Percentiles rank a stretch among this genome's conserved stretches.
Conservation (phyloP, 2,797 vertebrate genomes). For the Poeciliopsis infans region DNA sequence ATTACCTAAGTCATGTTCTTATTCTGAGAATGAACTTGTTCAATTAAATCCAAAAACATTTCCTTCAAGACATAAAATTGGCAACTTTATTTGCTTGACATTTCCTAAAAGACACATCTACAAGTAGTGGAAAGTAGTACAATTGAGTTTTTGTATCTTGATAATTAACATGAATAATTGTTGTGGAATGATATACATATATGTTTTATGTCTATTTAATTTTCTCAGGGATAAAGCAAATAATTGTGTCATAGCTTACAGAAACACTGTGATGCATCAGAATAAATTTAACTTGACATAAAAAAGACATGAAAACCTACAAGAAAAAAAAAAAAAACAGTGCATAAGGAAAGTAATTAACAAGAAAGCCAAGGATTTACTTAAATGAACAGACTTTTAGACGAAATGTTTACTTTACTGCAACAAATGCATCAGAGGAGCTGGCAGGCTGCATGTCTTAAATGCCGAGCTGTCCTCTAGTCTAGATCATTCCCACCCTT, state of each 20-base stretch:
- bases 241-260: not conserved
- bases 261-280: not conserved
- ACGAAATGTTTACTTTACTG: slow-evolving; percentile 21
- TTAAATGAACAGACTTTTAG: slow-evolving; percentile 27
- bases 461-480: slow-evolving; percentile 21
- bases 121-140: not conserved
- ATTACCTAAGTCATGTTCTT: no score
- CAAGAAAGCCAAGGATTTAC: slow-evolving; percentile 8
- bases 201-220: not conserved
- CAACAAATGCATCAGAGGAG: slow-evolving; percentile 22
- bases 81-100: no score
- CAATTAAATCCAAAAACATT: no score
- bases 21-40: no score
- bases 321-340: not conserved
- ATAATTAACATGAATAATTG: not conserved
- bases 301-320: not conserved
- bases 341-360: slow-evolving; percentile 1
- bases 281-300: not conserved
- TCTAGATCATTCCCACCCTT: slow-evolving; percentile 8
- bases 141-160: not conserved
- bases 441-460: slow-evolving; percentile 13
- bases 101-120: not conserved
- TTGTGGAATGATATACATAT: not conserved
- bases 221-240: not conserved
- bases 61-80: no score